These are phyloP conservation scores for Chromobotia macracanthus DNA, from an alignment of 2,797 vertebrate genomes.

Conservation along the genomic window DNA sequence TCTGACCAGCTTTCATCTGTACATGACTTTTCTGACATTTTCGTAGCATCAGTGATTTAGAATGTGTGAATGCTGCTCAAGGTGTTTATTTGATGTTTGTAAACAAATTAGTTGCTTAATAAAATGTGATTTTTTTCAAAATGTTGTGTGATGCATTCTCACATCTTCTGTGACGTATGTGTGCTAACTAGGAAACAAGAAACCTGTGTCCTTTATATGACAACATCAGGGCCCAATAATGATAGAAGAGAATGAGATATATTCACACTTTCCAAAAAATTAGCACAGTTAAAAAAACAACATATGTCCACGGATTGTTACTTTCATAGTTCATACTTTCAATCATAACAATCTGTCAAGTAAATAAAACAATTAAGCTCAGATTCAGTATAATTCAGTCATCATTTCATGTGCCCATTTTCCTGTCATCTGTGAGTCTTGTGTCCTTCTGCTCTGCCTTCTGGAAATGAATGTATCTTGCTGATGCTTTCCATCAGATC, in stretches of 20 bases:
- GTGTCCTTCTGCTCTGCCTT: slow-evolving; percentile 10
- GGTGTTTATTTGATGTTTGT: not conserved
- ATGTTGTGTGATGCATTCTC: not conserved
- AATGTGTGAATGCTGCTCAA: not conserved
- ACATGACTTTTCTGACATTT: too few relatives aligned
- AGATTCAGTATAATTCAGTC: not conserved
- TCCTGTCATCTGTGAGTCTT: slow-evolving; percentile 7
- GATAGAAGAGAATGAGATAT: not conserved
- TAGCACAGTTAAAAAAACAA: not conserved
- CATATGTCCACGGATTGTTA: not conserved
- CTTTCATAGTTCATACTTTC: not conserved
- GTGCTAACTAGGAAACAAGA: not conserved
- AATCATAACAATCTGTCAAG: slow-evolving; percentile 3
- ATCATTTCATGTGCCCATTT: slow-evolving; percentile 2
- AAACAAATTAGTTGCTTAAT: not conserved
- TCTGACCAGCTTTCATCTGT: too few relatives aligned
- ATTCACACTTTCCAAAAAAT: not conserved
- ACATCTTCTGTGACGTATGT: not conserved
- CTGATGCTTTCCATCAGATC: slow-evolving; percentile 9
- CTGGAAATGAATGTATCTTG: not conserved
- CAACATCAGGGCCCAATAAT: not conserved
- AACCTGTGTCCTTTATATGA: not conserved
- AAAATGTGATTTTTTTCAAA: not conserved
- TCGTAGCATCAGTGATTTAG: too few relatives aligned
- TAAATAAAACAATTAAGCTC: not conserved